Percentiles rank a stretch among this genome's conserved stretches.
These are phyloP conservation scores for Hirtodrosophila duncani DNA, from an alignment of 2,888 invertebrate genomes.

Conservation along the genomic window DNA sequence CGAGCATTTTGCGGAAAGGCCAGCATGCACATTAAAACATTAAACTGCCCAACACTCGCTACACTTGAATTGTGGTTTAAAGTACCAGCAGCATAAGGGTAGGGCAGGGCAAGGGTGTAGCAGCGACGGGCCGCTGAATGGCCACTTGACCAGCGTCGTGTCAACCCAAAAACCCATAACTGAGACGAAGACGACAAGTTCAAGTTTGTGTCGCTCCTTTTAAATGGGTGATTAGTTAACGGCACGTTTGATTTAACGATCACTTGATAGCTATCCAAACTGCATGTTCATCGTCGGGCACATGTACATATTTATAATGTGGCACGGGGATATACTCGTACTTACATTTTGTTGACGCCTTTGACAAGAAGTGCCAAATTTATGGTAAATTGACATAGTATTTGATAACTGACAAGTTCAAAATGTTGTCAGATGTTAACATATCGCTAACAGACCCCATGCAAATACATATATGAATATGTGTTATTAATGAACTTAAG, in stretches of 20 bases:
- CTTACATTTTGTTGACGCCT: no score
- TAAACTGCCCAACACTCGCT: slow-evolving; percentile 25
- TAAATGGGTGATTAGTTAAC: slow-evolving; percentile 58
- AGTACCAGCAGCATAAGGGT: background rate
- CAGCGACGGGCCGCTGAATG: no score
- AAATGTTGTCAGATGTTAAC: no score
- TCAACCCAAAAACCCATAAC: slow-evolving; percentile 4
- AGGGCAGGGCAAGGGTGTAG: slow-evolving; percentile 5
- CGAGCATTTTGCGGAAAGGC: slow-evolving; percentile 49
- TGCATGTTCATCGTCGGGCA: slow-evolving; percentile 15
- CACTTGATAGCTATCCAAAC: slow-evolving; percentile 27
- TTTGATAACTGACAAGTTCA: no score
- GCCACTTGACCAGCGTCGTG: slow-evolving; percentile 24
- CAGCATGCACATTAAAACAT: slow-evolving; percentile 57
- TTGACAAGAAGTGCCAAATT: no score
- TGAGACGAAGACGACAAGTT: slow-evolving; percentile 45
- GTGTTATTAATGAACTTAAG: no score
- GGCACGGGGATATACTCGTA: no score
- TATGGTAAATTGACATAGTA: no score
- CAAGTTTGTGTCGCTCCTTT: slow-evolving; percentile 34
- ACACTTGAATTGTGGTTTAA: slow-evolving; percentile 12
- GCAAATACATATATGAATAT: no score
- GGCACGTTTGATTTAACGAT: slow-evolving; percentile 38
- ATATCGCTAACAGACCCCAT: no score
- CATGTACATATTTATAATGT: no score